Base-by-base conservation (phyloP, 2,113 vertebrate genomes). In the Etheostoma spectabile region DNA sequence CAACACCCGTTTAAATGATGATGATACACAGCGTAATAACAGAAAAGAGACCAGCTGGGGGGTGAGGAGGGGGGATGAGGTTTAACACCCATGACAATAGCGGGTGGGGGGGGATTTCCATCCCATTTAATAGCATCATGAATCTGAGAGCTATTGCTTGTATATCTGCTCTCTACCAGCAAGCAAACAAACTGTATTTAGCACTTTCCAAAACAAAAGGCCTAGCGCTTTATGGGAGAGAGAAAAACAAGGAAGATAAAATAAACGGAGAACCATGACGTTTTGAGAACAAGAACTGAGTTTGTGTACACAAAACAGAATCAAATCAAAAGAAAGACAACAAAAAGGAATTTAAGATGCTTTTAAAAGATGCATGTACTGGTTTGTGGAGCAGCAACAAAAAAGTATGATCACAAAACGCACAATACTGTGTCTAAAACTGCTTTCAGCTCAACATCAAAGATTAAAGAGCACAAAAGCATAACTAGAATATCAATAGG, bases 51-150 rank as follows among this genome's bases (percentile, higher is more conserved):
- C 1, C 22, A 67, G 70, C 18, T 49, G 35, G 56, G 64, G 11
- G 24, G 45, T 2, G 35, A 24, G 51, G 46, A 18, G 62, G 35
- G 24, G 55, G 13, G 55, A 30, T 3, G 53, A 21, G 14, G 12
- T 33, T 64, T 21, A 62, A 52, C 46, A 71, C 42, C 42, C 62
- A 59, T 63, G 56, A 83, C 86, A 88, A 80, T 66, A 56, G 71
- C 27, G 14, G 38, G 53, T 4, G 21, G 24, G 70, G 82, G 83
- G 89, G 89, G 68, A 83, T 90, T 89, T 85, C 89, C 86, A 11
- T 72, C 76, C 75, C 16, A n/a, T 81, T 68, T 30, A 79, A 24
- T 73, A 53, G 80, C 80, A 76, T 85, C 84, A 86, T 79, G 12
- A 18, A 21, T 69, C 46, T 63, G 51, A 53, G 27, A 21, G 19